A percentile compares a stretch with the other conserved stretches of the same genome.
Evolutionary conservation across 2,797 vertebrate species (phyloP).

Genomic region (Gallinago stenura): DNA sequence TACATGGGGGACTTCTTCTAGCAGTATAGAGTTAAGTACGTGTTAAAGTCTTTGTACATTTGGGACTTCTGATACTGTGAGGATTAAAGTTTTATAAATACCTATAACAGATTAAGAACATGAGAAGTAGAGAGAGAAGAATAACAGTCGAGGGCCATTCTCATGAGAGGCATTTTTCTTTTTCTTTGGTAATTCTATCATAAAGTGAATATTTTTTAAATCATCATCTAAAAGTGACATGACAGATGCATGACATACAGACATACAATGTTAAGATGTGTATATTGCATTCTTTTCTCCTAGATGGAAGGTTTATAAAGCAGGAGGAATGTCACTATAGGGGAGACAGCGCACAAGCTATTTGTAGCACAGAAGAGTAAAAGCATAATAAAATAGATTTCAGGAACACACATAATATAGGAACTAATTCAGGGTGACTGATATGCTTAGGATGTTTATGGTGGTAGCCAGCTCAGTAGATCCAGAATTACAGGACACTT

Average conservation of each 20-base stretch:
- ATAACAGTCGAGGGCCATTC: background rate
- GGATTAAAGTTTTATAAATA: slow-evolving; percentile 56
- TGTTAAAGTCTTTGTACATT: slow-evolving; percentile 31
- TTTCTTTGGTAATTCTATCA: background rate
- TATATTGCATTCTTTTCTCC: background rate
- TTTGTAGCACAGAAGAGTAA: background rate
- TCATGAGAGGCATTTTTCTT: background rate
- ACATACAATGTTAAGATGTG: background rate
- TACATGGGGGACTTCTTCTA: background rate
- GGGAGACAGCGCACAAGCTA: background rate
- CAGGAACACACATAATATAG: background rate
- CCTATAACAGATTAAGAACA: slow-evolving; percentile 40
- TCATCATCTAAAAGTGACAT: background rate
- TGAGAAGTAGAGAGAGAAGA: background rate
- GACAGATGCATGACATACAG: background rate
- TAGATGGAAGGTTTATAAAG: background rate
- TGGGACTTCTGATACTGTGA: background rate
- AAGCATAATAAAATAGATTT: background rate
- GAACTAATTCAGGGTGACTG: background rate
- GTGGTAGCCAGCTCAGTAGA: background rate
- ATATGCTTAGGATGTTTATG: background rate
- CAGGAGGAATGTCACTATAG: background rate
- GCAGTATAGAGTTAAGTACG: slow-evolving; percentile 12
- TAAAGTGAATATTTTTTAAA: background rate
- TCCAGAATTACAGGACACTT: background rate